Evolutionary conservation across 2,113 vertebrate genomes (phyloP), one percentile per base, ranked within the genome.

Genomic region (Ceyx melanurus): DNA sequence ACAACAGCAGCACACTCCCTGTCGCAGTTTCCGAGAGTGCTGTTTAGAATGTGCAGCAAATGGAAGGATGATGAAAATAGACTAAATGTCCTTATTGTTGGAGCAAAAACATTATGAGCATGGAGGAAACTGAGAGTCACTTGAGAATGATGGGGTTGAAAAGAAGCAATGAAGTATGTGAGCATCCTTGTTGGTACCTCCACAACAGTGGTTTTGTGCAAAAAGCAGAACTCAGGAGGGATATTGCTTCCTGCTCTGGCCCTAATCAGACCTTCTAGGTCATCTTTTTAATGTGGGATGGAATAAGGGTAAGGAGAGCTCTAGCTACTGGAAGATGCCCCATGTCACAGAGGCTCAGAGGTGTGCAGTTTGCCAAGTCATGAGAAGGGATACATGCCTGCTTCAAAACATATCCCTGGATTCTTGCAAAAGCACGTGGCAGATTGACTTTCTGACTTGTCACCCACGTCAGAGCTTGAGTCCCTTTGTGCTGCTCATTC

Each of bases 381-480:
- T 3, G 4, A 31, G 16, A 25, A 23, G n/a, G 53, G 7, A 68
- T 68, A 42, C 23, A 9, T 5, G 12, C 3, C 7, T 11, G 3
- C 11, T 22, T 53, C 3, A 65, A 35, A 70, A 65, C 35, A 31
- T 0, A 4, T 1, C 7, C 8, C 3, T 2, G 10, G 21, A 29
- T 40, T 23, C 58, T 37, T 51, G 35, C n/a, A 84, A 58, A 66
- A 7, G 19, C 26, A 28, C 0, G 0, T 0, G 3, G 20, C 7
- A 54, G 28, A 14, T 35, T 54, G 16, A 13, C 31, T 48, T 57
- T 73, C 42, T 58, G 50, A 62, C 31, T 56, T 26, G 21, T 8
- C 18, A 15, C 7, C 73, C 60, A 13, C 0, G 1, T 23, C 83
- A 86, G 45, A 37, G 22, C 37, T 86, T 58, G 0, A 3, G n/a